A percentile compares a stretch with the other conserved stretches of the same genome.
phyloP scores from a whole-genome alignment of 2,797 vertebrate genomes.

The Sebastolobus alascanus region DNA sequence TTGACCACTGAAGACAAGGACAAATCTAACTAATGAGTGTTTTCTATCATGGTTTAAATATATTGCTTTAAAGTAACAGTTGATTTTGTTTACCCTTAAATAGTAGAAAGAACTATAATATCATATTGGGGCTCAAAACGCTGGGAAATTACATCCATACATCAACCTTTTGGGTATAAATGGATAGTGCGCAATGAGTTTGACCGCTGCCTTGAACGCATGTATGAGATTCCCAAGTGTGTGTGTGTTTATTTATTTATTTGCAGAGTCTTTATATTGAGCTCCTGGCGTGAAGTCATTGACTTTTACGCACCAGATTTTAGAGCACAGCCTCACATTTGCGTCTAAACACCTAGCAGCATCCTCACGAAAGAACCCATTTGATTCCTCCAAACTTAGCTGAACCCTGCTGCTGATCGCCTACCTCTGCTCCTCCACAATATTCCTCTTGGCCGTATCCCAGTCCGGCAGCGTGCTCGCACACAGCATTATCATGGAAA shows the following conservation, averaged over 20 bases:
- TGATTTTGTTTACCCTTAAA: background rate
- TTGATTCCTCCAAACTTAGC: conserved; percentile 12
- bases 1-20: conserved; percentile 27
- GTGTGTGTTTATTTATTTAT: conserved; percentile 13
- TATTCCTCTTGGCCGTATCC: conserved; percentile 94
- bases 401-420: conserved; percentile 67
- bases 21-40: background rate
- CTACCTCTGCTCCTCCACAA: conserved; percentile 98
- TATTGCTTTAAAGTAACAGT: too few relatives aligned
- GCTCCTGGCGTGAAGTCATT: background rate
- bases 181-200: conserved; percentile 22
- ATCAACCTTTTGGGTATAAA: background rate
- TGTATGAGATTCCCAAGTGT: background rate
- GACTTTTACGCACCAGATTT: conserved; percentile 55
- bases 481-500: conserved; percentile 98
- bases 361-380: background rate
- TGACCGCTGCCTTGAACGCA: background rate
- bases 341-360: conserved; percentile 15
- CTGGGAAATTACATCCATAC: background rate
- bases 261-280: background rate
- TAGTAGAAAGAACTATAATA: background rate
- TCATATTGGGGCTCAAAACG: background rate
- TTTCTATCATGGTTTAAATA: background rate
- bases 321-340: conserved; percentile 4
- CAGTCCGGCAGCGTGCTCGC: conserved; percentile 98